Base-by-base conservation (phyloP, 1,140 invertebrate genomes). In the Parasteatoda tepidariorum region DNA sequence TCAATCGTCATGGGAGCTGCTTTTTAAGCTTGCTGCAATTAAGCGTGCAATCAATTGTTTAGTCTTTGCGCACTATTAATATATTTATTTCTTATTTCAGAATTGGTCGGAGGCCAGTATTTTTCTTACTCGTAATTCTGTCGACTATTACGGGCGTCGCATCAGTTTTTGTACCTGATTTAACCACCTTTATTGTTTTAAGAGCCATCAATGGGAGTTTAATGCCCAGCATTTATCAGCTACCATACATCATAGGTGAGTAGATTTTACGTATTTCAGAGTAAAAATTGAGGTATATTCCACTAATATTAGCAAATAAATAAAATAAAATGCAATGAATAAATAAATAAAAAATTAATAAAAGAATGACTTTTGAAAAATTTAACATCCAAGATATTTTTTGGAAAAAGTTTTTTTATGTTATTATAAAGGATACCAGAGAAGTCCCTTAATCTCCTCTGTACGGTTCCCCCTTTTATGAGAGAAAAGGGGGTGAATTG, bases 161-260 rank as follows among this genome's bases (percentile, higher is more conserved):
- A 31, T 87, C 86, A 64, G 85, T 87, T 7, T 87, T 88, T 54
- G 84, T 86, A 15, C 83, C 85, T 15, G 91, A 93, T 87, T 96
- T 95, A 88, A 94, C 93, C 92, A 92, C 91, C 61, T 97, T 95
- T 94, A 93, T 94, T 0, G 89, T 91, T 2, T 93, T 93, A 85
- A 90, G 95, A 85, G 90, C 93, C 18, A 90, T 97, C 68, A 94
- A 96, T 3, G 95, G 95, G 18, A 88, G 96, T 0, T 95, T 95
- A 0, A 95, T 97, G 86, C 95, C 95, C 9, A 95, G 95, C 3
- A 93, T 96, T n/a, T 97, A 96, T 89, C 95, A 97, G 90, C 96
- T 97, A 88, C 96, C 96, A 3, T 97, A 96, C 87, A 96, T 97
- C 78, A 64, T 64, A 33, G 61, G 61, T 64, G 9, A 64, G 61